Evolutionary conservation across 2,113 vertebrate species (phyloP), one percentile per base, ranked within the genome.

Genomic region (Sapayoa aenigma): DNA sequence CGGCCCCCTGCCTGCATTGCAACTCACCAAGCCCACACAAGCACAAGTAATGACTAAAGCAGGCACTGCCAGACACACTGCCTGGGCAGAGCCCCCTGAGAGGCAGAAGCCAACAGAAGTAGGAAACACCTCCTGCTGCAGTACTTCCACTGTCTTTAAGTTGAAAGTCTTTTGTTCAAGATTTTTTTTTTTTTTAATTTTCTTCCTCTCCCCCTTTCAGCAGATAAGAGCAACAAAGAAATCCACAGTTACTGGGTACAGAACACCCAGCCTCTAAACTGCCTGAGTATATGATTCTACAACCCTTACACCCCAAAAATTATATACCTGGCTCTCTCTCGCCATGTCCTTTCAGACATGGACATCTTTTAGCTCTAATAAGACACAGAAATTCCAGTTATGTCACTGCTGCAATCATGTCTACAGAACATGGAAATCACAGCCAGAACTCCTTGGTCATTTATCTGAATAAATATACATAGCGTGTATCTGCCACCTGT

Each of bases 371-470:
- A 73, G 53, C 17, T 37, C 46, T 4, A 7, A 3, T 5, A 47
- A 30, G 30, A 58, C 22, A 6, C 11, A 89, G 35, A 88, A 82
- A 88, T 80, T 58, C 75, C 67, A 39, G 9, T 55, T 89, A 14
- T 0, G 1, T 47, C 60, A 37, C 16, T 41, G 33, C 5, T n/a
- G 30, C 1, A 1, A 2, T 20, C 31, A n/a, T n/a, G 21, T 33
- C 58, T 60, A 65, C 41, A 62, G 37, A 28, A 49, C 10, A 14
- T 6, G 12, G 6, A 28, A 56, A 72, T 53, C 37, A 39, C n/a
- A 83, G 44, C 15, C 62, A 52, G 30, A 3, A 2, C 4, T 47
- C 30, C 44, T 30, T 1, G 1, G 58, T 49, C n/a, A 8, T n/a
- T n/a, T n/a, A 60, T 52, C 62, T 18, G 52, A 80, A 22, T 30